Evolutionary conservation across 2,888 invertebrate species (phyloP), one percentile per base, ranked within the genome.

Genomic region (Baronia brevicornis): DNA sequence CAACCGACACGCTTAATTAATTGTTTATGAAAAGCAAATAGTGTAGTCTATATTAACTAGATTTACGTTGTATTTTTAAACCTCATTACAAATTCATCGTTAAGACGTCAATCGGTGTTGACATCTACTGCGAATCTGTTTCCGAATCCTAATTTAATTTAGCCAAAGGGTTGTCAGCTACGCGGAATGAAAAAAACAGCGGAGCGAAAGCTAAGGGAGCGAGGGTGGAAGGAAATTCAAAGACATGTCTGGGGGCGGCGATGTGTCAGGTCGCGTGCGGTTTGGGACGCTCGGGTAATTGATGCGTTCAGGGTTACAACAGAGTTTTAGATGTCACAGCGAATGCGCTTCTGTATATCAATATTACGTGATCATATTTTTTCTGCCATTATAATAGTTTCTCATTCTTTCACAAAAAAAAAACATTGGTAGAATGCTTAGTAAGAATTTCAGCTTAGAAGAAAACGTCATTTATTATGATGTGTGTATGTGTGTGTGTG

Each of bases 131-230:
- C 11, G 11, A 46, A 50, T 52, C 51, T 45, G 51, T 51, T 48
- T 59, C 55, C 47, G 56, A 60, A 60, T 58, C 54, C 63, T 66
- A 71, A 73, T 79, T 78, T 71, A 77, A 78, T 78, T 77, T 70
- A 53, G 57, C 59, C 66, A 73, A 75, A 77, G 79, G 79, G 79
- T 79, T 79, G 75, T 55, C 73, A 73, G 60, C 63, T 65, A 71
- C 65, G 74, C 75, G 75, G 61, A 72, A 77, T 60, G 60, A 58
- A 52, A 64, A 65, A 60, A 61, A 60, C 53, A 49, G 39, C 36
- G 28, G 33, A n/a, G 34, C 44, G 45, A 44, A 46, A 39, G 44
- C 43, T 38, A 43, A 41, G 38, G 43, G 27, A 26, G n/a, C n/a
- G n/a, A 24, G 38, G 39, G 38, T 18, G 41, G 39, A 39, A 41